A percentile compares a stretch with the other conserved stretches of the same genome.
phyloP scores from a whole-genome alignment of 2,888 invertebrate genomes.

The Reticulitermes lucifugus region DNA sequence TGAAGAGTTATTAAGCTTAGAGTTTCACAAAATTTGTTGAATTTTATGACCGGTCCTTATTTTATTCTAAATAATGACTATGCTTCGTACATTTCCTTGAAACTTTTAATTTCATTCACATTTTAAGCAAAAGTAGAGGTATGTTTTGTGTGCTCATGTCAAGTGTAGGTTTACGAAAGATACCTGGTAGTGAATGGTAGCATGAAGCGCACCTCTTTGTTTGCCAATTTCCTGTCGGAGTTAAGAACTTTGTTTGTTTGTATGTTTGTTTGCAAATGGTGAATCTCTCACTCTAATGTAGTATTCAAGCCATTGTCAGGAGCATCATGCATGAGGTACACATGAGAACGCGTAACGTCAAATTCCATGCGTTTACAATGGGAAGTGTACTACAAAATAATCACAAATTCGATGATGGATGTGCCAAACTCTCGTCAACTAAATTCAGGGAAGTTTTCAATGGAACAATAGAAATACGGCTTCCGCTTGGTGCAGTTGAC shows the following conservation, averaged over 20 bases:
- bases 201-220: not conserved
- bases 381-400: not conserved
- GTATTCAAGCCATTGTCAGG: not conserved
- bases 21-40: too few species aligned
- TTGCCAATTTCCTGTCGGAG: not conserved
- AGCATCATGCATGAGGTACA: not conserved
- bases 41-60: too few species aligned
- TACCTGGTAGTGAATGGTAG: too few species aligned
- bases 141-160: too few species aligned
- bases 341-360: not conserved
- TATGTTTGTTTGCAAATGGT: not conserved
- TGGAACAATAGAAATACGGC: constrained; percentile 2
- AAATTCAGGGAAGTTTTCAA: constrained; percentile 1
- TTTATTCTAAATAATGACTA: too few species aligned
- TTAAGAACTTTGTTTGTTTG: not conserved
- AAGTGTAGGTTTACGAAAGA: too few species aligned
- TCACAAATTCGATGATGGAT: constrained; percentile 12
- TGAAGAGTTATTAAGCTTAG: too few species aligned
- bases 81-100: too few species aligned
- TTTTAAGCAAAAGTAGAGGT: too few species aligned
- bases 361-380: not conserved
- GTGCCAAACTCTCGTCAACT: constrained; percentile 8
- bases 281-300: not conserved
- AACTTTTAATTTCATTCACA: too few species aligned
- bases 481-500: not conserved